Percentiles rank a stretch among this genome's conserved stretches.
phyloP scores from a whole-genome alignment of 2,797 vertebrate species.

The Chelon labrosus region DNA sequence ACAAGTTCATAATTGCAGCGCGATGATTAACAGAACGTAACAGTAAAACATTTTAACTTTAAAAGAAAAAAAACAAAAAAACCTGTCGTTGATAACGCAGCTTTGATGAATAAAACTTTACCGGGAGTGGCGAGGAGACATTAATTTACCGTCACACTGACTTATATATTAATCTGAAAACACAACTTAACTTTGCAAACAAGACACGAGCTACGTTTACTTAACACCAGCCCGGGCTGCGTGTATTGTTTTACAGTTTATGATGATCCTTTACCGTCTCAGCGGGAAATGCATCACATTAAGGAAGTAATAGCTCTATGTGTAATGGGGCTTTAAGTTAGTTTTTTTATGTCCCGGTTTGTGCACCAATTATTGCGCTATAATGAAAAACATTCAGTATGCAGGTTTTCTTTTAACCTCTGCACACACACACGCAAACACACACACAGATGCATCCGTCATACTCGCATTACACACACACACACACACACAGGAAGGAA shows the following conservation, averaged over 20 bases:
- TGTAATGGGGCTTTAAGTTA: slow-evolving; percentile 27
- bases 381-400: slow-evolving; percentile 19
- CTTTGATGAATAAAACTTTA: too few species aligned
- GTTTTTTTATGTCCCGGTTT: slow-evolving; percentile 14
- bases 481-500: slow-evolving; percentile 1
- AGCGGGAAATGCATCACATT: slow-evolving; percentile 5
- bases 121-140: not conserved
- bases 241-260: not conserved
- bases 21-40: slow-evolving; percentile 1
- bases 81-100: too few species aligned
- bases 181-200: not conserved
- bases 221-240: not conserved
- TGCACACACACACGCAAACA: slow-evolving; percentile 14
- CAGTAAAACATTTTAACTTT: not conserved
- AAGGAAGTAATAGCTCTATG: not conserved
- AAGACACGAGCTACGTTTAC: not conserved
- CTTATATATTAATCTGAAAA: not conserved
- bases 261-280: not conserved
- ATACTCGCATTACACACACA: not conserved
- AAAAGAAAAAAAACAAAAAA: too few species aligned
- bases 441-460: not conserved
- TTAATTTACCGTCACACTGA: not conserved
- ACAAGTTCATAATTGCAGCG: slow-evolving; percentile 18
- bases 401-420: slow-evolving; percentile 1
- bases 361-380: slow-evolving; percentile 14